Evolutionary conservation across 2,113 vertebrate genomes (phyloP).

Genomic region (Aegotheles bennettii): DNA sequence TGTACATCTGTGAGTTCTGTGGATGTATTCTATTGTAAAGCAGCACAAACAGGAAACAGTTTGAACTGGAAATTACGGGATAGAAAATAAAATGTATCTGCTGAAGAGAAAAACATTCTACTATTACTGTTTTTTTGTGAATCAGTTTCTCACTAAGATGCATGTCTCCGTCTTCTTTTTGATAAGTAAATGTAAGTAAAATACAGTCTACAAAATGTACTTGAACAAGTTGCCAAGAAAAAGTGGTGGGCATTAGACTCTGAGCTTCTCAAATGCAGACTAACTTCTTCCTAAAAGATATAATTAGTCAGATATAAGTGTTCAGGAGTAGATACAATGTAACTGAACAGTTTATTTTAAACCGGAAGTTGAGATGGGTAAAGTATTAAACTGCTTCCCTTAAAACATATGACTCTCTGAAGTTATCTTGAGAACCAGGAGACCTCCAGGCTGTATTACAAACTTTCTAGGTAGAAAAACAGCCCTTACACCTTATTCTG

Average conservation of each 20-base stretch:
- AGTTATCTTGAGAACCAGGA: neutral
- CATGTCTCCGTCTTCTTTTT: neutral
- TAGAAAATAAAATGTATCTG: neutral
- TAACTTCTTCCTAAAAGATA: neutral
- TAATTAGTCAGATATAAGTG: neutral
- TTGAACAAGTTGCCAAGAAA: neutral
- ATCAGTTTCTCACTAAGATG: neutral
- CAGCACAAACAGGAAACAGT: neutral
- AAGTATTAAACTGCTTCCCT: neutral
- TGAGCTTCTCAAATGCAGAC: neutral
- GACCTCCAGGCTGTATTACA: neutral
- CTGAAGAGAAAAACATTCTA: neutral
- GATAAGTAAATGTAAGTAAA: neutral
- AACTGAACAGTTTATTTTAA: neutral
- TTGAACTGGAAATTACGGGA: neutral
- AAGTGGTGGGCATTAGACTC: neutral
- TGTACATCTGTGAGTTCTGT: neutral
- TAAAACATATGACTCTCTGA: neutral
- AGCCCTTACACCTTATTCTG: neutral
- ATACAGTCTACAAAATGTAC: neutral
- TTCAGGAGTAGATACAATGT: neutral
- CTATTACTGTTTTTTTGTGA: neutral
- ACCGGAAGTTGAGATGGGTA: neutral
- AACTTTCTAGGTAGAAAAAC: neutral
- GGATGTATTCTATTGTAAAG: neutral